Evolutionary conservation across 2,888 invertebrate species (phyloP), one percentile per base, ranked within the genome.

Genomic region (Xylocampa areola): DNA sequence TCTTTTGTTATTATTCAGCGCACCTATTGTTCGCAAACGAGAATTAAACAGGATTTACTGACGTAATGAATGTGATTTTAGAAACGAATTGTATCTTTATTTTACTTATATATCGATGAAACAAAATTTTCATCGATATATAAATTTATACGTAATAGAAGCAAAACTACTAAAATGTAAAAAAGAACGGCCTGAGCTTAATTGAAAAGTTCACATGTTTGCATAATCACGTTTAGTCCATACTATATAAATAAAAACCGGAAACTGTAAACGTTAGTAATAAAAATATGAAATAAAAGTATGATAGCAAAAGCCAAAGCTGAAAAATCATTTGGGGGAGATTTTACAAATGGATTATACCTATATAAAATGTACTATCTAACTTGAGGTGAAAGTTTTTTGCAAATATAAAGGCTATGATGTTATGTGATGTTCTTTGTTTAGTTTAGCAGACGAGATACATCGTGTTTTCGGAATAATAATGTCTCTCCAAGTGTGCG

Each of bases 401-500:
- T 11, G 10, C 27, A 14, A 13, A 19, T 19, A 35, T 27, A 29
- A 41, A 44, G 17, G 7, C n/a, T n/a, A n/a, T n/a, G n/a, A n/a
- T 16, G 19, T 40, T 21, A 54, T 54, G 33, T 47, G 33, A 51
- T 54, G 8, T 57, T 57, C 41, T 67, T 75, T 77, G 75, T 85
- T 73, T 75, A 91, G 92, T 73, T 86, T 92, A 70, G 82, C 85
- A 50, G 85, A 86, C 54, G 90, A 92, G 80, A 86, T 92, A 68
- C 78, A 89, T 75, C 88, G 89, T 76, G 84, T 91, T 76, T 92
- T 92, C 61, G 91, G 92, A 55, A 84, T 90, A 78, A 91, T 90
- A 82, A 92, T 93, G 92, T 92, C 92, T 69, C 85, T 92, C 63
- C 91, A 92, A 87, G 91, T 92, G 52, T 91, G 91, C 57, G 88